Percentiles rank a stretch among this genome's conserved stretches.
Conservation (phyloP, 2,888 invertebrate species). For the Calliphora vomitoria region DNA sequence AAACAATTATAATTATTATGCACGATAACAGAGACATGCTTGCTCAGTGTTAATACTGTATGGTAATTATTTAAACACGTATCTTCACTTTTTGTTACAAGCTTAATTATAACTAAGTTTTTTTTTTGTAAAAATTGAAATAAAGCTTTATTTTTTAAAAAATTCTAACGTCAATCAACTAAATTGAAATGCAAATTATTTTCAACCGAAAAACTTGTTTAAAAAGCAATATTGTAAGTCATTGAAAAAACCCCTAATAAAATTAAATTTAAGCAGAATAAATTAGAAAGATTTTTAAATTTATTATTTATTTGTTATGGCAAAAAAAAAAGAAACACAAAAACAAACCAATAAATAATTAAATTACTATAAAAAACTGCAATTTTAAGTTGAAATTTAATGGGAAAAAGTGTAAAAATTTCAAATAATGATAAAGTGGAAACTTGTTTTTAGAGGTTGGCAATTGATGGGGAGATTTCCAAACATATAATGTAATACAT, state of each 20-base stretch:
- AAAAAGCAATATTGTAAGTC: not conserved
- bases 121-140: not conserved
- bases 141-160: not conserved
- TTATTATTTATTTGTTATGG: not conserved
- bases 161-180: constrained; percentile 5
- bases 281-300: constrained; percentile 1
- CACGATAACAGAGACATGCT: not conserved
- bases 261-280: not conserved
- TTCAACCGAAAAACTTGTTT: not conserved
- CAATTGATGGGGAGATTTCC: no score
- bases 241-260: not conserved
- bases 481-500: no score
- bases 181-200: not conserved
- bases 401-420: no score
- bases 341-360: not conserved
- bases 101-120: constrained; percentile 9
- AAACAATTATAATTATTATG: not conserved
- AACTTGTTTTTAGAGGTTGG: no score
- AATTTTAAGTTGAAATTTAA: not conserved
- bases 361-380: no score
- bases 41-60: not conserved
- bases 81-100: constrained; percentile 21
- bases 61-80: constrained; percentile 34
- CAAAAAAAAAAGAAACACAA: not conserved
- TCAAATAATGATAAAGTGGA: no score